phyloP scores from a whole-genome alignment of 35 echinoderm and acorn worm genomes.

The Diadema setosum region DNA sequence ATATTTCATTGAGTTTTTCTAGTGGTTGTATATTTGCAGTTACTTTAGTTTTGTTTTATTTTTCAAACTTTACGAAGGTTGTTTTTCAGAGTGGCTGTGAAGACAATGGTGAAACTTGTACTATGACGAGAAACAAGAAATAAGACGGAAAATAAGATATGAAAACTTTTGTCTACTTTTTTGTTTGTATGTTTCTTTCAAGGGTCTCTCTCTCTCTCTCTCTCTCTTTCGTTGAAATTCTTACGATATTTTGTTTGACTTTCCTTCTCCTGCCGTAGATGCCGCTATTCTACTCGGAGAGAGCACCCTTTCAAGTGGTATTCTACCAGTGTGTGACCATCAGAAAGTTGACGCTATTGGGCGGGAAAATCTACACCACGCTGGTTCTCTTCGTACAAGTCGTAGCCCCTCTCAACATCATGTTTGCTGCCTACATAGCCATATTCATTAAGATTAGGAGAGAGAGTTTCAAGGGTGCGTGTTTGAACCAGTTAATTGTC shows the following conservation, averaged over 20 bases:
- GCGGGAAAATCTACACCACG: constrained; percentile 25
- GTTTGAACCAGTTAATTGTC: neutral
- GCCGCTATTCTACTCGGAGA: constrained; percentile 20
- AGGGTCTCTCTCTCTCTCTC: neutral
- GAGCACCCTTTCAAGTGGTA: neutral
- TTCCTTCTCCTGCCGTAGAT: constrained; percentile 28
- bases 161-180: no score
- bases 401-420: constrained; percentile 46
- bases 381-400: constrained; percentile 54
- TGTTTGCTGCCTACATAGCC: constrained; percentile 60
- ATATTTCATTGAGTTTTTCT: no score
- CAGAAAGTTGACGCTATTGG: neutral
- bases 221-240: no score
- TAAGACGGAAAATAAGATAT: no score
- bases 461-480: constrained; percentile 32
- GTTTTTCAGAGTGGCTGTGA: no score
- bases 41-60: no score
- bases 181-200: neutral
- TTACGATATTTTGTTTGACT: no score
- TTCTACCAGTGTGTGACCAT: constrained; percentile 53
- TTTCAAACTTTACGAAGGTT: no score
- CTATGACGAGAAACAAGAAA: no score
- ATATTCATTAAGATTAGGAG: constrained; percentile 61
- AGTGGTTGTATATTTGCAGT: no score
- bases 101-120: no score